Conservation (phyloP, 2,113 vertebrate genomes). For the Tachycineta bicolor region DNA sequence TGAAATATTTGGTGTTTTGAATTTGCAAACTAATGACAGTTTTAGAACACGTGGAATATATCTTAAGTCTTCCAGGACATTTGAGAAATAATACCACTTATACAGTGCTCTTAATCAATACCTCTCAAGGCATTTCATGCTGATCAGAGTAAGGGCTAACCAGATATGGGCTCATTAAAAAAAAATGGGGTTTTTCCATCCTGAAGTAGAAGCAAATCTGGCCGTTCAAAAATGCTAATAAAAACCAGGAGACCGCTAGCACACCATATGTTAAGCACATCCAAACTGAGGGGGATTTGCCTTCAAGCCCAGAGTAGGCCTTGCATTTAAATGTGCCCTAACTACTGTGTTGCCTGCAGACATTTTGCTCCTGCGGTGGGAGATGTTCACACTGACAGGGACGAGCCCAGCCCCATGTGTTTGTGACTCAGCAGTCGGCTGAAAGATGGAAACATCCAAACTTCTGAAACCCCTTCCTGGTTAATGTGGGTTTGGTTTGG, state of each 20-base stretch:
- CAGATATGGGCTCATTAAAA: not conserved
- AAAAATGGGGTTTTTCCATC: not conserved
- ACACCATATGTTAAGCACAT: not conserved
- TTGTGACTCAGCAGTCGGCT: not conserved
- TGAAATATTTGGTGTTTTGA: slow-evolving; percentile 7
- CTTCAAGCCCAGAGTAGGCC: not conserved
- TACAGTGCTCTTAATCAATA: not conserved
- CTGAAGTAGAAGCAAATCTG: not conserved
- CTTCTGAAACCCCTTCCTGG: not conserved
- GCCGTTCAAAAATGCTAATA: slow-evolving; percentile 11
- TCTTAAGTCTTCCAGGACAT: not conserved
- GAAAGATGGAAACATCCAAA: not conserved
- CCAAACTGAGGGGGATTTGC: not conserved
- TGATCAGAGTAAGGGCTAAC: not conserved
- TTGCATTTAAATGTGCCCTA: not conserved
- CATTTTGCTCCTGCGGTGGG: not conserved
- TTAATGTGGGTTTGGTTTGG: not conserved
- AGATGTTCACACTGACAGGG: not conserved
- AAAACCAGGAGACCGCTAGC: not conserved
- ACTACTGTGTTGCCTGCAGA: not conserved
- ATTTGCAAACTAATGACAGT: not conserved
- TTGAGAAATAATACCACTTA: not conserved
- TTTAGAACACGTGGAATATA: not conserved
- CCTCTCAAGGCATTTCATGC: not conserved
- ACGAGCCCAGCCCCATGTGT: fast-evolving